phyloP scores from a whole-genome alignment of 2,888 invertebrate genomes.

The Cataglyphis albicans region DNA sequence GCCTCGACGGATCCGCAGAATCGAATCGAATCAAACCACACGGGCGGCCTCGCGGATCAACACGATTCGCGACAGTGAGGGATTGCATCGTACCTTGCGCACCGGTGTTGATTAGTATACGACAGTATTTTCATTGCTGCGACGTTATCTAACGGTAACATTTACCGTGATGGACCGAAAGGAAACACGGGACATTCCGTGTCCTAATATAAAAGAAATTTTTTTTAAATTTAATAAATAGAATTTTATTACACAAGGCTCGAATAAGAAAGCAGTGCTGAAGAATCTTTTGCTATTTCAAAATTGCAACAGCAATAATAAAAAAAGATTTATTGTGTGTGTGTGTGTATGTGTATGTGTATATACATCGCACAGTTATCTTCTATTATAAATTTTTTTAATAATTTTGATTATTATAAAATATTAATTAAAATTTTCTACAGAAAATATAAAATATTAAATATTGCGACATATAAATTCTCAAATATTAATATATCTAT shows the following conservation, averaged over 20 bases:
- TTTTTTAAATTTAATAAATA: background rate
- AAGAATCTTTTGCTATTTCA: background rate
- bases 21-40: conserved; percentile 58
- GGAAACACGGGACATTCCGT: conserved; percentile 16
- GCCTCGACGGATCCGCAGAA: conserved; percentile 26
- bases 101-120: conserved; percentile 51
- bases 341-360: too few relatives aligned
- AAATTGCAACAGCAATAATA: background rate
- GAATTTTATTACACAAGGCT: background rate
- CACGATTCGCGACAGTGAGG: conserved; percentile 37
- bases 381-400: background rate
- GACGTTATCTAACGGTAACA: conserved; percentile 46
- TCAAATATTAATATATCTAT: background rate
- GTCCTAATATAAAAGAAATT: background rate
- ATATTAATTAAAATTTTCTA: background rate
- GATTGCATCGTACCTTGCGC: conserved; percentile 35
- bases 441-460: background rate
- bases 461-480: background rate
- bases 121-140: conserved; percentile 23
- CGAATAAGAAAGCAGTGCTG: background rate
- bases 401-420: background rate
- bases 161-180: conserved; percentile 18
- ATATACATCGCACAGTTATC: too few relatives aligned
- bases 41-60: conserved; percentile 36
- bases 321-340: background rate